These are phyloP conservation scores for Coboldia fuscipes DNA, from an alignment of 1,140 invertebrate genomes.

Conservation along the genomic window DNA sequence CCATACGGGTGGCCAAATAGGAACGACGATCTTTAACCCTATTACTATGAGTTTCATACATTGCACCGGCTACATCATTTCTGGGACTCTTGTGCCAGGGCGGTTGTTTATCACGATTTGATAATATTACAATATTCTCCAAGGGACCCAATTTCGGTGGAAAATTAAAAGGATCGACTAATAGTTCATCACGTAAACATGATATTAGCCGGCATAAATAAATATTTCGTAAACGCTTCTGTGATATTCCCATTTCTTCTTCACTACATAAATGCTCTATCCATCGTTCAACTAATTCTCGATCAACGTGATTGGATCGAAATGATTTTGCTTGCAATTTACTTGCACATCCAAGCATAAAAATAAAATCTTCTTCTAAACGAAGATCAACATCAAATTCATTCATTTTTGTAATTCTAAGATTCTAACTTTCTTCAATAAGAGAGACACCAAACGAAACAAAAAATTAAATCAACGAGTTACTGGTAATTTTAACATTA, in stretches of 20 bases:
- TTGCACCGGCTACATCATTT: background rate
- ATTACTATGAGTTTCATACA: too few relatives aligned
- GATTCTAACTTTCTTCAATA: too few relatives aligned
- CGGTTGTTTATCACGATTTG: background rate
- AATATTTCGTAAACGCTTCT: background rate
- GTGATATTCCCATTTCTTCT: background rate
- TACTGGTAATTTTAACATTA: too few relatives aligned
- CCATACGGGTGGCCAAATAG: background rate
- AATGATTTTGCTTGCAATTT: background rate
- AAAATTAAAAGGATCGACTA: background rate
- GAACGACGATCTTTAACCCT: background rate
- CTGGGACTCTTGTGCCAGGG: background rate
- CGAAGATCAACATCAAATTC: conserved; percentile 1
- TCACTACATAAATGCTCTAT: background rate
- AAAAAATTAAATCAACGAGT: too few relatives aligned
- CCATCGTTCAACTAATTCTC: background rate
- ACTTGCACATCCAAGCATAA: background rate
- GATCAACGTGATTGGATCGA: background rate
- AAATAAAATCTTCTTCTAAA: background rate
- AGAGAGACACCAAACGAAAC: too few relatives aligned
- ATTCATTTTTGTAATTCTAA: background rate
- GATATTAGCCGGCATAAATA: background rate
- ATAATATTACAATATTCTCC: background rate
- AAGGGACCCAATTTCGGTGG: background rate
- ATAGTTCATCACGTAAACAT: background rate